Percentiles rank a stretch among this genome's conserved stretches.
Conservation (phyloP, 2,797 vertebrate genomes). For the Telmatherina bonti region DNA sequence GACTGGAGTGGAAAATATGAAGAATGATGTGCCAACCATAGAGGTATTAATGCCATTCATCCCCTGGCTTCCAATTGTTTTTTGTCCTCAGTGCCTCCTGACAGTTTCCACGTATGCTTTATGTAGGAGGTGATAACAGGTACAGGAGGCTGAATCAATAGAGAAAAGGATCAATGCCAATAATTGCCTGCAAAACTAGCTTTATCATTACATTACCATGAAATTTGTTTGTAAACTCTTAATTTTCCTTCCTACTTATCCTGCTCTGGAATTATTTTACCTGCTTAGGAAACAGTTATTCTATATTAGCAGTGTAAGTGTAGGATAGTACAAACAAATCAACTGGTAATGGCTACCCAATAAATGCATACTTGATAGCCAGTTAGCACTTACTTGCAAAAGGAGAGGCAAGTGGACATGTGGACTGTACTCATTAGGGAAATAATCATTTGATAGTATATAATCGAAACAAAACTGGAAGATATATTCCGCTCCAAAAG, state of each 20-base stretch:
- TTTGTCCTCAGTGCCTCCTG: background rate
- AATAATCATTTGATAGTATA: constrained; percentile 7
- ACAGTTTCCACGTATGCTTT: background rate
- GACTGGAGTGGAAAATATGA: constrained; percentile 30
- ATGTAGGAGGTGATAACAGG: constrained; percentile 6
- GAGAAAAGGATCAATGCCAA: background rate
- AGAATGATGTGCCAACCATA: background rate
- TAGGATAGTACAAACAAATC: constrained; percentile 4
- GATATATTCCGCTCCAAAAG: constrained; percentile 8
- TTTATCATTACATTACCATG: too few species aligned
- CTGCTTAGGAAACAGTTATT: background rate
- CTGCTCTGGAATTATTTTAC: background rate
- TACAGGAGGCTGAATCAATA: background rate
- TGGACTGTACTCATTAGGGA: constrained; percentile 39
- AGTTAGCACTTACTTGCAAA: constrained; percentile 37
- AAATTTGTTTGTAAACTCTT: too few species aligned
- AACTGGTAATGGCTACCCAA: constrained; percentile 21
- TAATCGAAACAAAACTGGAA: constrained; percentile 44
- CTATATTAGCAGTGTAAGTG: constrained; percentile 5
- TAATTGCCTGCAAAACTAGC: background rate
- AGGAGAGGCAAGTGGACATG: constrained; percentile 24
- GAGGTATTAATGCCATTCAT: constrained; percentile 20
- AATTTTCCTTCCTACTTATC: background rate
- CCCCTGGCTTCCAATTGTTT: background rate
- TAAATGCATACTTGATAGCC: constrained; percentile 38